Conservation (phyloP, 2,888 invertebrate species). For the Lypha dubia region DNA sequence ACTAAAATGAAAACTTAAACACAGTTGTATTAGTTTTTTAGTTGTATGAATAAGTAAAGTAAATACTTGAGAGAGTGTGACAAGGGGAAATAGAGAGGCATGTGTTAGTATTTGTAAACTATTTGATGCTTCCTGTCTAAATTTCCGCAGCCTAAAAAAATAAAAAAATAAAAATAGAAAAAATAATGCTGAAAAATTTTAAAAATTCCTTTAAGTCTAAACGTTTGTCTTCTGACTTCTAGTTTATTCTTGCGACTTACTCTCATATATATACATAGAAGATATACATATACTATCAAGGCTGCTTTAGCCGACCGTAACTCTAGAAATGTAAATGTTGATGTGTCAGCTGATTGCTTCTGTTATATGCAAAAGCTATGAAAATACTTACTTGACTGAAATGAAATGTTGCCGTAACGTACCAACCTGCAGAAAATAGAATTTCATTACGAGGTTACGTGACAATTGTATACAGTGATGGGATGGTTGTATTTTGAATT, state of each 20-base stretch:
- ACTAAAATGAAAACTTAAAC: constrained; percentile 5
- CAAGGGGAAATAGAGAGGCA: background rate
- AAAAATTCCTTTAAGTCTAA: constrained; percentile 33
- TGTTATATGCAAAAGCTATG: too few species aligned
- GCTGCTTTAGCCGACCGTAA: too few species aligned
- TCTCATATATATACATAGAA: background rate
- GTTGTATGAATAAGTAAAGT: constrained; percentile 31
- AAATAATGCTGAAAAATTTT: constrained; percentile 55
- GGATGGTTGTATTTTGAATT: too few species aligned
- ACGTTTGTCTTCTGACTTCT: constrained; percentile 14
- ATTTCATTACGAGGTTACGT: too few species aligned
- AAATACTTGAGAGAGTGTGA: constrained; percentile 28
- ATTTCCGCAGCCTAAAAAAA: constrained; percentile 41
- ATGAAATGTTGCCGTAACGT: too few species aligned
- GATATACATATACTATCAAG: background rate
- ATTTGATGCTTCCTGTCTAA: constrained; percentile 61
- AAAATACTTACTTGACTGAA: too few species aligned
- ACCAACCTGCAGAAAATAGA: too few species aligned
- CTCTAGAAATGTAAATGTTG: too few species aligned
- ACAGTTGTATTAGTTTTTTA: background rate
- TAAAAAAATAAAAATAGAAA: background rate
- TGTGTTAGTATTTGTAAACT: constrained; percentile 53
- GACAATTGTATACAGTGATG: too few species aligned
- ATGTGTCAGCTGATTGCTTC: too few species aligned
- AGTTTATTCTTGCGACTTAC: background rate